Evolutionary conservation across 1,140 invertebrate species (phyloP), one percentile per base, ranked within the genome.

Genomic region (Zelostemma sp.): DNA sequence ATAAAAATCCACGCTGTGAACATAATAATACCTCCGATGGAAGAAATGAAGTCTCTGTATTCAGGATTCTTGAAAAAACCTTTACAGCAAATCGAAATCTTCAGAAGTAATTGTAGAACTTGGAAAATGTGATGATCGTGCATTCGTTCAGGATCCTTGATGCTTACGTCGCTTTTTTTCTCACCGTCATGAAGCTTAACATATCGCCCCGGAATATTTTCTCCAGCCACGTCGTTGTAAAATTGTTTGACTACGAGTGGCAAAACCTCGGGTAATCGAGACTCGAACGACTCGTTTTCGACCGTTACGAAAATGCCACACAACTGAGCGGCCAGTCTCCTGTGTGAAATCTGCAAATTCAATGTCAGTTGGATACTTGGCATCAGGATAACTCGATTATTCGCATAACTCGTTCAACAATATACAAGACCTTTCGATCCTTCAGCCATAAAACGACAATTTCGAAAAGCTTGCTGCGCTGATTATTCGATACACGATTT

Each of bases 101-200:
- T 92, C 0, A 91, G 82, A 73, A 88, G 82, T 70, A 88, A 88
- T 83, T 85, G 87, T 0, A 95, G 81, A 0, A 88, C 81, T 84
- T 94, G 91, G 76, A 91, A 93, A n/a, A 92, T 82, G 75, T 92
- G 85, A 86, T 82, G 91, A 87, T 89, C 94, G 74, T 80, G 89
- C 78, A 86, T 87, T 85, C 73, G 85, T 79, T 77, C 87, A 68
- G 54, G 53, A 68, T 81, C 74, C 35, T 77, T 78, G 5, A 46
- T 19, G 2, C 11, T 3, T 15, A 2, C 17, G 12, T 15, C 11
- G 9, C 19, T 19, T 19, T 75, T 67, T 48, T 57, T 81, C 78
- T 58, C 40, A 9, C 47, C 3, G 51, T 74, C 74, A 6, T 63
- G 73, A 38, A 85, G 19, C 48, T 68, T 78, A 0, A 86, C 84